A percentile compares a stretch with the other conserved stretches of the same genome.
Evolutionary conservation across 2,113 vertebrate species (phyloP).

Genomic region (Azemiops feae): DNA sequence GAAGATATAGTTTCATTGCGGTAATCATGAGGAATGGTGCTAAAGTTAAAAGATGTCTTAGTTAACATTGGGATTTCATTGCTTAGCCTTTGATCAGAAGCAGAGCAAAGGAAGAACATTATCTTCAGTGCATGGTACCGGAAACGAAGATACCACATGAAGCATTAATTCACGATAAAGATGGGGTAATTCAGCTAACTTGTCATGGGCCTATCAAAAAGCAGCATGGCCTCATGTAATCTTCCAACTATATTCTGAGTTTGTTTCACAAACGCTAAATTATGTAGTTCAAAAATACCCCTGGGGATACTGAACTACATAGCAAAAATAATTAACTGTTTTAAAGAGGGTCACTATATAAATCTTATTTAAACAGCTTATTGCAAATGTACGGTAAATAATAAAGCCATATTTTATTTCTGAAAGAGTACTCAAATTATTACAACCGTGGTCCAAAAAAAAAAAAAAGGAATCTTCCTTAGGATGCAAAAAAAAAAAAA

Average conservation of each 20-base stretch:
- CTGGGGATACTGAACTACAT: background rate
- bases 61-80: background rate
- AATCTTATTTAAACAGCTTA: background rate
- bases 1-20: background rate
- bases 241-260: background rate
- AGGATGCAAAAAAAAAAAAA: background rate
- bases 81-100: background rate
- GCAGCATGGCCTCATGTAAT: background rate
- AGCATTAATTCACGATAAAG: background rate
- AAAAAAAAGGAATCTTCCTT: background rate
- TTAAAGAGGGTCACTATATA: background rate
- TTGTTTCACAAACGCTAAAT: background rate
- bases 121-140: background rate
- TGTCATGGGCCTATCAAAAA: background rate
- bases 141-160: background rate
- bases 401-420: background rate
- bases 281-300: background rate
- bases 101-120: background rate
- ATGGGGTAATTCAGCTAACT: background rate
- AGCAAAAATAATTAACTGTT: background rate
- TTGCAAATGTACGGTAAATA: background rate
- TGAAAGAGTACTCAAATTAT: background rate
- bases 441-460: background rate
- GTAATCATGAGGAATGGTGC: background rate
- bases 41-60: background rate